These are phyloP conservation scores for Leptodon cayanensis DNA, from an alignment of 2,797 vertebrate species.

Conservation along the genomic window DNA sequence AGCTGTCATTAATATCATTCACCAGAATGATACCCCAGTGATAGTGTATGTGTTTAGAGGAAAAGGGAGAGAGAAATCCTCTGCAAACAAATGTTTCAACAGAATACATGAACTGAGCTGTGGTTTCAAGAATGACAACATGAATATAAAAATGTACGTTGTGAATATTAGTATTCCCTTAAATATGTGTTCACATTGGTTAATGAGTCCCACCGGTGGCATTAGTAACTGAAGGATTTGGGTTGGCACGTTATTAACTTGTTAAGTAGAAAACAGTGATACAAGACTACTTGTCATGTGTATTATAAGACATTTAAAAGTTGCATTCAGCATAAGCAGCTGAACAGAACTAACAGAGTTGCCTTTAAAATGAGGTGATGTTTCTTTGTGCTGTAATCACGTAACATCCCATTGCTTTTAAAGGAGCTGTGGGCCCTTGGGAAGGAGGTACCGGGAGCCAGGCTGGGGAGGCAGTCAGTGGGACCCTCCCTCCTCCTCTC, in stretches of 20 bases:
- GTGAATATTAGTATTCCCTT: conserved; percentile 68
- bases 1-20: conserved; percentile 62
- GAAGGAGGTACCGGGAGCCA: not conserved
- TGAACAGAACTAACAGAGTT: not conserved
- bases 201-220: conserved; percentile 68
- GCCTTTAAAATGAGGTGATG: not conserved
- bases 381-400: not conserved
- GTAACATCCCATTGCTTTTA: not conserved
- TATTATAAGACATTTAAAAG: conserved; percentile 55
- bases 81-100: conserved; percentile 53
- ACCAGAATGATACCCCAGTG: conserved; percentile 10
- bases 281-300: conserved; percentile 58
- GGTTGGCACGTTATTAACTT: conserved; percentile 66
- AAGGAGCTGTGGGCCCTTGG: not conserved
- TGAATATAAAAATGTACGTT: conserved; percentile 65
- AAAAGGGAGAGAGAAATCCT: conserved; percentile 31
- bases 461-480: not conserved
- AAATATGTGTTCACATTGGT: conserved; percentile 62
- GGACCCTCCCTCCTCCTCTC: not conserved
- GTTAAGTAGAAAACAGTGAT: conserved; percentile 67
- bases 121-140: conserved; percentile 59
- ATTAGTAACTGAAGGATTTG: conserved; percentile 71
- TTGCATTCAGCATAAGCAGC: conserved; percentile 38
- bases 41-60: conserved; percentile 4
- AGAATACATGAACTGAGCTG: conserved; percentile 43